Percentiles rank a stretch among this genome's conserved stretches.
Evolutionary conservation across 2,888 invertebrate species (phyloP).

Genomic region (Noctuana brunneofusca): DNA sequence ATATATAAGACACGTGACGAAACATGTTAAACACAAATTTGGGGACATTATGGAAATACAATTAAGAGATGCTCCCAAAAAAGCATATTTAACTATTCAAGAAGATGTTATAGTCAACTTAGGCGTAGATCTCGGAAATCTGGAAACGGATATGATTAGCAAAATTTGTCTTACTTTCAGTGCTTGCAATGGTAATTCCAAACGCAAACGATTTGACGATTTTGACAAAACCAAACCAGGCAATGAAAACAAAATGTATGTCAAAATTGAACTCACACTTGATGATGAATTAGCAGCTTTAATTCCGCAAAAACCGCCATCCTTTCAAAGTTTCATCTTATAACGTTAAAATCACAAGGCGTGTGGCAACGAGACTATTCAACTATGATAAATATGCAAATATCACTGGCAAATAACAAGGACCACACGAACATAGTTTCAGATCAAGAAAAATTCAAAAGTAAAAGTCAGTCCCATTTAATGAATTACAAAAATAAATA

Average conservation of each 20-base stretch:
- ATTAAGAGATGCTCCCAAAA: slow-evolving; percentile 8
- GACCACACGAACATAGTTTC: slow-evolving; percentile 15
- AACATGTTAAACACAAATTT: slow-evolving; percentile 41
- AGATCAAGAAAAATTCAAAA: slow-evolving; percentile 4
- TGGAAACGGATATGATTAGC: slow-evolving; percentile 44
- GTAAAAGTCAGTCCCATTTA: slow-evolving; percentile 7
- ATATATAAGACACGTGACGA: slow-evolving; percentile 44
- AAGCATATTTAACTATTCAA: slow-evolving; percentile 6
- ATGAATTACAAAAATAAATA: slow-evolving; percentile 14
- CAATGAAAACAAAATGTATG: slow-evolving; percentile 43
- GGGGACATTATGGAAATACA: neutral
- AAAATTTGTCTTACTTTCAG: slow-evolving; percentile 56
- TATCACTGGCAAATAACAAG: slow-evolving; percentile 33
- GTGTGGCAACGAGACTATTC: slow-evolving; percentile 29
- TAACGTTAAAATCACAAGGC: neutral
- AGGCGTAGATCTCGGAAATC: slow-evolving; percentile 54
- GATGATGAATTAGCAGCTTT: slow-evolving; percentile 47
- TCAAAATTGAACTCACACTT: slow-evolving; percentile 45
- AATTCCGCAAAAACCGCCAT: neutral
- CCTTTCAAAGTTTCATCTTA: neutral
- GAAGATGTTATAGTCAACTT: slow-evolving; percentile 57
- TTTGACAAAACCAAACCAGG: slow-evolving; percentile 33
- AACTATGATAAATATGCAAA: slow-evolving; percentile 20
- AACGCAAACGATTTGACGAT: slow-evolving; percentile 5
- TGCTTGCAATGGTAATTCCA: slow-evolving; percentile 52